Conservation (phyloP, 2,888 invertebrate genomes). For the Argyresthia goedartella region DNA sequence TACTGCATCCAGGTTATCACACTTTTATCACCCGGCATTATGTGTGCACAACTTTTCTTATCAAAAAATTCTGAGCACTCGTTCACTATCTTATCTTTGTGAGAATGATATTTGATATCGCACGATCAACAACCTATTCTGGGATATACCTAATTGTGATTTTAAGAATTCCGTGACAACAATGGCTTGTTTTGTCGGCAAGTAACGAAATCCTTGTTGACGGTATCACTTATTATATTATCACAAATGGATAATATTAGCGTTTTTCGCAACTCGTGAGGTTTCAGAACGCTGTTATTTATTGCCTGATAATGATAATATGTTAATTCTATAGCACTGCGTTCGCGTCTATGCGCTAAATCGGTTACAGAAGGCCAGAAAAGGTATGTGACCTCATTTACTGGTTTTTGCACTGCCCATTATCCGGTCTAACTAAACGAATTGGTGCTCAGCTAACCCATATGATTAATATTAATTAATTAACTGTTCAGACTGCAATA, state of each 20-base stretch:
- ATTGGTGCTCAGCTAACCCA: too few species aligned
- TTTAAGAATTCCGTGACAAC: too few species aligned
- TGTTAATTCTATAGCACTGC: conserved; percentile 46
- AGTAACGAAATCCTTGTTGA: too few species aligned
- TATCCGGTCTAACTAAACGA: neutral
- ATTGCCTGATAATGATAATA: conserved; percentile 33
- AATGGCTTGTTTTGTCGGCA: too few species aligned
- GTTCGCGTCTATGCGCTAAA: conserved; percentile 53
- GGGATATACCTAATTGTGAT: too few species aligned
- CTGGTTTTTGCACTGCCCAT: conserved; percentile 28
- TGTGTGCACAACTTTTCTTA: conserved; percentile 45
- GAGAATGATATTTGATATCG: conserved; percentile 9
- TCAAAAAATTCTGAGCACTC: conserved; percentile 39
- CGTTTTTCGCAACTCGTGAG: too few species aligned
- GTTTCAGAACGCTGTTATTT: conserved; percentile 3
- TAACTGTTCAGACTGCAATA: too few species aligned
- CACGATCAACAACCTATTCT: too few species aligned
- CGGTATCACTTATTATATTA: too few species aligned
- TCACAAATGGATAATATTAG: too few species aligned
- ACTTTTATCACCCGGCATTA: conserved; percentile 18
- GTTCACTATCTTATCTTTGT: conserved; percentile 38
- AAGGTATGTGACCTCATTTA: conserved; percentile 60
- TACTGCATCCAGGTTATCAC: conserved; percentile 60
- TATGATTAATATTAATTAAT: too few species aligned
- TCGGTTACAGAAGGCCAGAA: conserved; percentile 60